Evolutionary conservation across 1,140 invertebrate species (phyloP).

Genomic region (Brachionus manjavacas): DNA sequence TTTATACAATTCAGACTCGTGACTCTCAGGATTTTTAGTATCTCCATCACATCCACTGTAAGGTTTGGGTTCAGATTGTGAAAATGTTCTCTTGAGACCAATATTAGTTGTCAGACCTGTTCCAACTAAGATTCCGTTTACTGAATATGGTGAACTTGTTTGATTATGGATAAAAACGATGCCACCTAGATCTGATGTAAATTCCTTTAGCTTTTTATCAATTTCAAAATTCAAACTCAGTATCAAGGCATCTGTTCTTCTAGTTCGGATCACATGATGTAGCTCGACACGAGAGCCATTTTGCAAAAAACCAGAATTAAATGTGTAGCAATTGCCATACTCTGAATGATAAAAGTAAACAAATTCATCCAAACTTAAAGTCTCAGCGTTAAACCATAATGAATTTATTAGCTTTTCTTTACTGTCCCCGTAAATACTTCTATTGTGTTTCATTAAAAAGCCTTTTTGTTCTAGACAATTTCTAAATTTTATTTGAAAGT

Average conservation of each 20-base stretch:
- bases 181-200: background rate
- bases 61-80: background rate
- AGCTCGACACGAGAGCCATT: background rate
- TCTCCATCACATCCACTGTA: background rate
- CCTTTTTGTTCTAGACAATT: background rate
- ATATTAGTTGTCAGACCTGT: background rate
- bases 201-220: background rate
- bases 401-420: background rate
- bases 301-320: background rate
- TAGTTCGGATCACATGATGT: background rate
- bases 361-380: background rate
- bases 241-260: background rate
- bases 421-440: background rate
- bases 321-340: background rate
- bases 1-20: background rate
- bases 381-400: background rate
- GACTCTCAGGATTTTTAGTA: background rate
- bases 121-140: background rate
- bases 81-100: background rate
- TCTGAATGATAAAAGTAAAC: background rate
- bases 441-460: background rate
- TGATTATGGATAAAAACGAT: background rate
- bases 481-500: background rate
- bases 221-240: background rate
- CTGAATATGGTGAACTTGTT: background rate